Evolutionary conservation across 2,888 invertebrate species (phyloP).

Genomic region (Orthonevra nobilis): DNA sequence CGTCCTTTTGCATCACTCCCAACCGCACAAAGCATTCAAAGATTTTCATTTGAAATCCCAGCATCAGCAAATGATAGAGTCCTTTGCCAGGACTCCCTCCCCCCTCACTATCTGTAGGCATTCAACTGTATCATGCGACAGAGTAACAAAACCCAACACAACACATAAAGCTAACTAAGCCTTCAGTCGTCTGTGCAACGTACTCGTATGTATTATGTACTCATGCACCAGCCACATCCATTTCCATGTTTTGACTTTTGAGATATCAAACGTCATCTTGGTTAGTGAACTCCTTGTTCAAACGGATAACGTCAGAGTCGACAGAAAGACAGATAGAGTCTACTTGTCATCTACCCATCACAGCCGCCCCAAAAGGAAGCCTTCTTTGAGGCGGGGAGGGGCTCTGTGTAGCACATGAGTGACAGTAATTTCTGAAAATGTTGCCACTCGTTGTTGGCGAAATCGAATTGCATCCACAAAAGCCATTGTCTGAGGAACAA

Average conservation of each 20-base stretch:
- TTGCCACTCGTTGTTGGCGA: constrained; percentile 10
- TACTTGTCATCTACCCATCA: constrained; percentile 23
- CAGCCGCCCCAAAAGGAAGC: too few species aligned
- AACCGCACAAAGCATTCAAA: too few species aligned
- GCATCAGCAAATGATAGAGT: too few species aligned
- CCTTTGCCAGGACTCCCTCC: not conserved
- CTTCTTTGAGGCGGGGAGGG: too few species aligned
- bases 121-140: constrained; percentile 30
- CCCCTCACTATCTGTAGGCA: constrained; percentile 5
- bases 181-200: not conserved
- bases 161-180: constrained; percentile 32
- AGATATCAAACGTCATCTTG: constrained; percentile 40
- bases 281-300: constrained; percentile 9
- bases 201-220: too few species aligned
- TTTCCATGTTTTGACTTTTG: constrained; percentile 40
- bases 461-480: constrained; percentile 51
- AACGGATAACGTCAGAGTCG: constrained; percentile 32
- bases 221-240: too few species aligned
- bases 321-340: constrained; percentile 37
- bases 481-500: constrained; percentile 16
- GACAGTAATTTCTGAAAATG: constrained; percentile 55
- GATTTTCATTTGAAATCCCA: constrained; percentile 8
- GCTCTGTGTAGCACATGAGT: constrained; percentile 25
- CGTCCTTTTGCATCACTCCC: too few species aligned
- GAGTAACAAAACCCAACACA: constrained; percentile 26